Conservation (phyloP, 2,888 invertebrate genomes). For the Bellardia bayeri region DNA sequence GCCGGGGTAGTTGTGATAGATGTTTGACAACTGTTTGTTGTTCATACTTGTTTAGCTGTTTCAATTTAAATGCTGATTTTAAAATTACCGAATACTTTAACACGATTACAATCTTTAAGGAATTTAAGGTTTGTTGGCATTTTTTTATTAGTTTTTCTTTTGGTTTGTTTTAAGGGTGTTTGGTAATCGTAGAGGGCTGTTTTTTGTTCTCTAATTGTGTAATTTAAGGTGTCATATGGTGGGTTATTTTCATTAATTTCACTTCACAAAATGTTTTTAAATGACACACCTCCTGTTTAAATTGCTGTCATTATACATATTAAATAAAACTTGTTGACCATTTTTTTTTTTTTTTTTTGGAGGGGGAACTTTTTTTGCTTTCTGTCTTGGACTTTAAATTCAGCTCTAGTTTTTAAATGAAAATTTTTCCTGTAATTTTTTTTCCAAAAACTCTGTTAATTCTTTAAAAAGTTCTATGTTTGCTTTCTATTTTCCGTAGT, state of each 20-base stretch:
- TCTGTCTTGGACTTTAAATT: too few species aligned
- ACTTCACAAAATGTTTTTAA: conserved; percentile 9
- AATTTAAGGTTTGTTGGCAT: background rate
- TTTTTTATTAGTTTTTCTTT: conserved; percentile 10
- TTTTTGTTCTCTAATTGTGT: conserved; percentile 31
- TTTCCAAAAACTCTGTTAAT: too few species aligned
- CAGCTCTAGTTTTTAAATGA: too few species aligned
- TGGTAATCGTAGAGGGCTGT: background rate
- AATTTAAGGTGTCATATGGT: conserved; percentile 60
- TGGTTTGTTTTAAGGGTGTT: conserved; percentile 6
- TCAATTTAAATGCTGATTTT: conserved; percentile 13
- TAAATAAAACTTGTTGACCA: conserved; percentile 36
- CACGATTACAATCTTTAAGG: conserved; percentile 30
- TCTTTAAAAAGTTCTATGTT: too few species aligned
- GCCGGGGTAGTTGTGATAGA: conserved; percentile 16
- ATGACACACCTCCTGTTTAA: conserved; percentile 57
- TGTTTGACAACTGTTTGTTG: too few species aligned
- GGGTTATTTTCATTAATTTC: conserved; percentile 39
- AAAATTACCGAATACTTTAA: conserved; percentile 29
- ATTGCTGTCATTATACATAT: background rate
- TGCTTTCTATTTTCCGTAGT: too few species aligned
- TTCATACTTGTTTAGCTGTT: too few species aligned
- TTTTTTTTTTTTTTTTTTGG: background rate
- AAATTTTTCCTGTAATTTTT: too few species aligned
- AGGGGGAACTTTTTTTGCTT: too few species aligned